phyloP scores from a whole-genome alignment of 2,888 invertebrate genomes.

The Ceriagrion tenellum region DNA sequence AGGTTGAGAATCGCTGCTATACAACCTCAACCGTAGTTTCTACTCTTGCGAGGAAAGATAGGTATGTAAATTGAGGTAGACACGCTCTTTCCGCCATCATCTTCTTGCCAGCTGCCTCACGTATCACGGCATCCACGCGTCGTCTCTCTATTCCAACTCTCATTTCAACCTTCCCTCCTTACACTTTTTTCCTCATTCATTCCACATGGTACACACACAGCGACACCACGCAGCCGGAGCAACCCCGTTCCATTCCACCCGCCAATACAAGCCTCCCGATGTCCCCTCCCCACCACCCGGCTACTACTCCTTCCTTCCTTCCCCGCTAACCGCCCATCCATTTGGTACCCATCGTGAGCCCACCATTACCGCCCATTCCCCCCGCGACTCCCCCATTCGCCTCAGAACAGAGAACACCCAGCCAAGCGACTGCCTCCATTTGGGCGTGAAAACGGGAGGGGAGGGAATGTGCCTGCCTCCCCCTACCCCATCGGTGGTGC shows the following conservation, averaged over 20 bases:
- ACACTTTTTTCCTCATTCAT: background rate
- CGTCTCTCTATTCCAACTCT: background rate
- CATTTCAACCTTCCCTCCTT: background rate
- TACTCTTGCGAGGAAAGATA: background rate
- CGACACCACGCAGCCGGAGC: background rate
- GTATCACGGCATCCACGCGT: background rate
- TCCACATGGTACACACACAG: background rate
- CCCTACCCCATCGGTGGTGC: background rate
- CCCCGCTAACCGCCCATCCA: conserved; percentile 31
- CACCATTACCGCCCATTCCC: conserved; percentile 41
- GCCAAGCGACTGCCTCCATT: conserved; percentile 41
- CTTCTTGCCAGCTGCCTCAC: background rate
- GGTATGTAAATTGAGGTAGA: background rate
- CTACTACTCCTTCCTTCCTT: background rate
- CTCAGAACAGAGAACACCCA: conserved; percentile 4
- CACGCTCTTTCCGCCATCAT: background rate
- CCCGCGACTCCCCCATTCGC: background rate
- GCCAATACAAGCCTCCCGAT: background rate
- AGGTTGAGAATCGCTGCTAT: background rate
- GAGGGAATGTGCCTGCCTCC: background rate
- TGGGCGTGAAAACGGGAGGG: conserved; percentile 35
- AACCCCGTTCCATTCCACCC: background rate
- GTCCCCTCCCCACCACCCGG: too few relatives aligned
- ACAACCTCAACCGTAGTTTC: background rate
- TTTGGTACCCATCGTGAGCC: conserved; percentile 47